phyloP scores from a whole-genome alignment of 2,797 vertebrate genomes.

The Capromys pilorides region DNA sequence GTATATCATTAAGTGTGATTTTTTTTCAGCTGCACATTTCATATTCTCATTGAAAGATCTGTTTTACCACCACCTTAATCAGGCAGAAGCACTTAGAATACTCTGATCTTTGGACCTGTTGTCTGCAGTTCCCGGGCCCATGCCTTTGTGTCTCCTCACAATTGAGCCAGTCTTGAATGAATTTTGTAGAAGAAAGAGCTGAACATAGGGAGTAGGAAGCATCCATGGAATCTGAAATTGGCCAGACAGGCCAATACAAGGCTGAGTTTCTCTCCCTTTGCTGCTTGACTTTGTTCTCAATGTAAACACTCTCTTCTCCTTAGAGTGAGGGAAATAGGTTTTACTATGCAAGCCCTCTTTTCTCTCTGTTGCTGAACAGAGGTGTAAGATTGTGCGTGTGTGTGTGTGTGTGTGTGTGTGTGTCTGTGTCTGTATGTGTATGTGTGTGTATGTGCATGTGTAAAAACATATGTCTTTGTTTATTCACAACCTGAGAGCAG shows the following conservation, averaged over 20 bases:
- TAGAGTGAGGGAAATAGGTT: slow-evolving; percentile 68
- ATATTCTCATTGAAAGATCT: slow-evolving; percentile 13
- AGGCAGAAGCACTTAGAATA: background rate
- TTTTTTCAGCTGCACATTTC: background rate
- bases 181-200: slow-evolving; percentile 43
- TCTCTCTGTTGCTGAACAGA: slow-evolving; percentile 26
- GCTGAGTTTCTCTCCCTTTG: background rate
- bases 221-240: slow-evolving; percentile 4
- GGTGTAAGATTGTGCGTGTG: background rate
- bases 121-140: background rate
- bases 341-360: slow-evolving; percentile 41
- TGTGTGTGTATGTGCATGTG: background rate
- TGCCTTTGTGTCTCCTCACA: background rate
- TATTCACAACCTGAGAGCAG: background rate
- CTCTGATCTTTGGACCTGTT: background rate
- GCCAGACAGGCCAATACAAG: background rate
- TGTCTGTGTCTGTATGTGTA: background rate
- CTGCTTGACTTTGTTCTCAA: slow-evolving; percentile 38
- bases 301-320: slow-evolving; percentile 27
- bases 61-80: background rate
- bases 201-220: background rate
- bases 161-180: background rate
- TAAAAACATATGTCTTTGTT: background rate
- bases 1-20: background rate
- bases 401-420: background rate